These are phyloP conservation scores for Napeogenes inachia DNA, from an alignment of 2,888 invertebrate species.

Conservation along the genomic window DNA sequence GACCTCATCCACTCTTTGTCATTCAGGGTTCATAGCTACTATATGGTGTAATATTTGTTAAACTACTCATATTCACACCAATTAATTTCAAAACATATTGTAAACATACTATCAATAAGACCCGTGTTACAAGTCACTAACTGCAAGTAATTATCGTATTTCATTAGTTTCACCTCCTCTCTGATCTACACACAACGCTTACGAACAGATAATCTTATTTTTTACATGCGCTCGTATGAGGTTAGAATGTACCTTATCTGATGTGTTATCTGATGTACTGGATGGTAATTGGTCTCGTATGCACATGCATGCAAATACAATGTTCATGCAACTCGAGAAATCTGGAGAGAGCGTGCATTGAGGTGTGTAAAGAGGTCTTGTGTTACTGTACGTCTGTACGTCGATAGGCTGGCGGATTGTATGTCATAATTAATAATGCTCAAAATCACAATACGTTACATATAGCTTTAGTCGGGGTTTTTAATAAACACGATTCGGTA, in stretches of 20 bases:
- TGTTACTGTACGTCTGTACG: constrained; percentile 36
- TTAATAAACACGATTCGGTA: neutral
- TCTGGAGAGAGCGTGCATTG: constrained; percentile 60
- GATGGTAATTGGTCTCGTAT: constrained; percentile 55
- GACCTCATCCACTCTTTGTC: no score
- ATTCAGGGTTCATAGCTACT: no score
- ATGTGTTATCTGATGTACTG: constrained; percentile 52
- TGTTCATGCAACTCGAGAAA: constrained; percentile 63
- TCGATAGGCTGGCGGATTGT: constrained; percentile 35
- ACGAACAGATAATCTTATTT: constrained; percentile 29
- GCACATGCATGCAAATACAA: constrained; percentile 63
- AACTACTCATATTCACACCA: no score
- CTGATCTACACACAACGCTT: neutral
- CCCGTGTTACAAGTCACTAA: neutral
- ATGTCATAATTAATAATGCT: neutral
- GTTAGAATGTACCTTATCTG: constrained; percentile 44
- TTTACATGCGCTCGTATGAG: constrained; percentile 34
- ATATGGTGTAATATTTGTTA: no score
- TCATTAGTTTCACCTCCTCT: neutral
- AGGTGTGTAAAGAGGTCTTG: constrained; percentile 44
- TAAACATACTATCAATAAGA: no score
- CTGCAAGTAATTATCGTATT: neutral
- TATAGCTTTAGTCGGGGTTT: neutral
- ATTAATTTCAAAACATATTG: no score
- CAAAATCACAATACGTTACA: neutral